Conservation (phyloP, 2,113 vertebrate genomes). For the Motacilla alba region DNA sequence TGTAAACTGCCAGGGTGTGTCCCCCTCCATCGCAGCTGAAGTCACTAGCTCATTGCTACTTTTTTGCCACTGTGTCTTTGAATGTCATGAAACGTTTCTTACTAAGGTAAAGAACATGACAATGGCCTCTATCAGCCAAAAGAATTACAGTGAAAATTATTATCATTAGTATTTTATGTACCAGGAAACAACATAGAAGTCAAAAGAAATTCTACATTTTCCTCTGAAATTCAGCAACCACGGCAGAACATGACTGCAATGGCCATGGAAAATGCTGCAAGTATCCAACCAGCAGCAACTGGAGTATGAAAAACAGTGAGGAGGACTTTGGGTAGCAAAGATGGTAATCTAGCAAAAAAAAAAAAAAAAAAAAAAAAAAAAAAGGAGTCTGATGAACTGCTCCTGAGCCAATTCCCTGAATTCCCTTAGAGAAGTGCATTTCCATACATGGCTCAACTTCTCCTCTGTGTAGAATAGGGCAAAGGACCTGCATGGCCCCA, state of each 20-base stretch:
- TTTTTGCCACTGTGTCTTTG: background rate
- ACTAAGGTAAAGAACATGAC: background rate
- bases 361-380: background rate
- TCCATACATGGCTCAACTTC: fast-evolving
- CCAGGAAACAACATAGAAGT: background rate
- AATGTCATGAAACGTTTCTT: background rate
- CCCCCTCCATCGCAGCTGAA: background rate
- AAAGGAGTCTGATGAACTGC: background rate
- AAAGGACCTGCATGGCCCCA: background rate
- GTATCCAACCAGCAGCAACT: background rate
- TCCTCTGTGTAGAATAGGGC: background rate
- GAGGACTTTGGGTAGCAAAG: background rate
- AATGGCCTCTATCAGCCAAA: background rate
- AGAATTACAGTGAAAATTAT: background rate
- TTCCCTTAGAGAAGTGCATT: background rate
- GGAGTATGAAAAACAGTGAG: background rate
- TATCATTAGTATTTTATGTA: background rate
- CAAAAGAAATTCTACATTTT: background rate
- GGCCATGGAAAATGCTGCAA: fast-evolving
- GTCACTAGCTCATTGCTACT: background rate
- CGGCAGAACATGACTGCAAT: fast-evolving
- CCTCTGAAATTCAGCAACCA: background rate
- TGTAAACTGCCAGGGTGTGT: background rate
- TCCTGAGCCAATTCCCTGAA: background rate
- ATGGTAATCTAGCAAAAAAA: background rate